Percentiles rank a stretch among this genome's conserved stretches.
Evolutionary conservation across 2,888 invertebrate species (phyloP).

Genomic region (Flexamia atlantica): DNA sequence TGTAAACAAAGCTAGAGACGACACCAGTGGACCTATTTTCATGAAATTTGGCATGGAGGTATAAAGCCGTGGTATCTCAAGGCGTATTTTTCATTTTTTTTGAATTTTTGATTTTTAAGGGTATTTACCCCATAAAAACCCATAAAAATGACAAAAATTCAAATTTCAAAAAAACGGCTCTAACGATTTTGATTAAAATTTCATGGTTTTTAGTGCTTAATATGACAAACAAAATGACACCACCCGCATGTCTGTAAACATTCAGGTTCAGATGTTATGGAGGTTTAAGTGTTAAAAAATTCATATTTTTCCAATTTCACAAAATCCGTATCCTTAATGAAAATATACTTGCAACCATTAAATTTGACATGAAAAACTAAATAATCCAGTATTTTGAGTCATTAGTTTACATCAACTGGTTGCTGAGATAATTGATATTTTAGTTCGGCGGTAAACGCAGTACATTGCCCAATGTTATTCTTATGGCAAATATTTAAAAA

Average conservation of each 20-base stretch:
- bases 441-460: not conserved
- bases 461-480: not conserved
- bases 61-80: not conserved
- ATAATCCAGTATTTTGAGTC: not conserved
- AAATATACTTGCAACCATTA: not conserved
- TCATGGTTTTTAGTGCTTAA: not conserved
- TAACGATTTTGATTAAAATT: not conserved
- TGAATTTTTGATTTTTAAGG: not conserved
- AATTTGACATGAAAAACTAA: not conserved
- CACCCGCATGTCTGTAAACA: not conserved
- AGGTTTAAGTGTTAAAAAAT: not conserved
- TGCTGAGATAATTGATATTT: not conserved
- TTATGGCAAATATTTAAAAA: no score
- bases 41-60: not conserved
- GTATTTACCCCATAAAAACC: not conserved
- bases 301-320: not conserved
- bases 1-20: not conserved
- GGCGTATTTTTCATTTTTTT: not conserved
- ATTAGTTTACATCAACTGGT: not conserved
- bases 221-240: not conserved
- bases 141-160: not conserved
- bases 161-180: not conserved
- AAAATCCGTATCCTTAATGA: not conserved
- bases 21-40: not conserved
- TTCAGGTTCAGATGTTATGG: not conserved